Conservation (phyloP, 2,113 vertebrate genomes). For the Dryoscopus gambensis region DNA sequence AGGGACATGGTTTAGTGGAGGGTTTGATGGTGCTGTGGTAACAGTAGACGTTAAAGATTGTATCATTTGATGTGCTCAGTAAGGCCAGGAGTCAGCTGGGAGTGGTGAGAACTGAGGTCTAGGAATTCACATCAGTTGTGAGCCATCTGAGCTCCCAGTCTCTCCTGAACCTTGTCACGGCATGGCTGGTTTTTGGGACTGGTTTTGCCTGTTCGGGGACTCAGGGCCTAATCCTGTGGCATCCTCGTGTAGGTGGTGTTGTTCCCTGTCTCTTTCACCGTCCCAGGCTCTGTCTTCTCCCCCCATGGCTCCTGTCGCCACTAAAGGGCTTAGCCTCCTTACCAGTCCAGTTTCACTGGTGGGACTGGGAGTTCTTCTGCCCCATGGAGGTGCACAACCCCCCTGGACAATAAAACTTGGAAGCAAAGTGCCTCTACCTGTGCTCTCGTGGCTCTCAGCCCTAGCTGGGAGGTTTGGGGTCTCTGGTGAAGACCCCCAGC, state of each 20-base stretch:
- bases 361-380: neutral
- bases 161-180: rapidly evolving
- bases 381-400: rapidly evolving
- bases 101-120: neutral
- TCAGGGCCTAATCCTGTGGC: neutral
- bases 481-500: neutral
- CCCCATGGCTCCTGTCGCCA: neutral
- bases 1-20: neutral
- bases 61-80: neutral
- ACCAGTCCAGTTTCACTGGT: neutral
- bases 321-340: neutral
- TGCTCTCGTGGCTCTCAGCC: neutral
- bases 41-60: neutral
- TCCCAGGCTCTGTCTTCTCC: neutral
- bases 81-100: neutral
- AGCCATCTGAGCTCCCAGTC: neutral
- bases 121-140: neutral
- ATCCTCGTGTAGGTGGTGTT: neutral
- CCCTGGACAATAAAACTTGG: neutral
- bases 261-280: neutral
- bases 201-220: neutral
- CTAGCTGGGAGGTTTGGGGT: neutral
- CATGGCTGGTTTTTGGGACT: neutral
- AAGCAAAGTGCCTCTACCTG: neutral
- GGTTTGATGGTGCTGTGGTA: neutral